phyloP scores from a whole-genome alignment of 1,140 invertebrate species.

The Camponotus pennsylvanicus region DNA sequence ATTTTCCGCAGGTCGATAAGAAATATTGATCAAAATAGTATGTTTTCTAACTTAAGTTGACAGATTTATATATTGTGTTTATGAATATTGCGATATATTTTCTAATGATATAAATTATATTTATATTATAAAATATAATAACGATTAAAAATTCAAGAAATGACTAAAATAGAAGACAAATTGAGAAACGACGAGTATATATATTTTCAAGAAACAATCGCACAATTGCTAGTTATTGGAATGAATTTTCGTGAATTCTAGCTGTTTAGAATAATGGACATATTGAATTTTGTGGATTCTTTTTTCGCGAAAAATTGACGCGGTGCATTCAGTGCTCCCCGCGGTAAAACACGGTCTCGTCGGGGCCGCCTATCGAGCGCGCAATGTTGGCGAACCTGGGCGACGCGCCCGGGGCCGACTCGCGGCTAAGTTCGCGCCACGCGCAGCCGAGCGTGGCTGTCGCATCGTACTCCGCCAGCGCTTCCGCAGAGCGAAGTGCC shows the following conservation, averaged over 20 bases:
- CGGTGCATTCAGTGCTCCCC: background rate
- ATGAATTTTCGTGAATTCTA: no score
- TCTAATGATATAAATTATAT: no score
- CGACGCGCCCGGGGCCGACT: slow-evolving; percentile 40
- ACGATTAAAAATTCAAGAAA: no score
- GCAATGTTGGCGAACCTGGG: slow-evolving; percentile 24
- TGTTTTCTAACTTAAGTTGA: background rate
- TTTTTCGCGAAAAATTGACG: background rate
- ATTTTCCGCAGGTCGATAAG: background rate
- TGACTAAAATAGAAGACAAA: no score
- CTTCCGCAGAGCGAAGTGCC: slow-evolving; percentile 32
- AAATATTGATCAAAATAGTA: background rate
- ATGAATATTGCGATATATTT: no score
- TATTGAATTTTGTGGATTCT: no score
- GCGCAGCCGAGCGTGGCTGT: slow-evolving; percentile 25
- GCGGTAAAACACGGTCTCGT: background rate
- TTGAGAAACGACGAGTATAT: no score
- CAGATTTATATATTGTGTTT: background rate
- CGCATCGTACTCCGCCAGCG: slow-evolving; percentile 7
- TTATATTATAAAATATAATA: no score
- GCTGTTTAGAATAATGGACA: no score
- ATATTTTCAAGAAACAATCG: no score
- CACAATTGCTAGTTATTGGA: no score
- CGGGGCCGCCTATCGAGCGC: background rate
- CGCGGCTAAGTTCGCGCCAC: slow-evolving; percentile 12